phyloP scores from a whole-genome alignment of 2,113 vertebrate genomes.

The Myocastor coypus region DNA sequence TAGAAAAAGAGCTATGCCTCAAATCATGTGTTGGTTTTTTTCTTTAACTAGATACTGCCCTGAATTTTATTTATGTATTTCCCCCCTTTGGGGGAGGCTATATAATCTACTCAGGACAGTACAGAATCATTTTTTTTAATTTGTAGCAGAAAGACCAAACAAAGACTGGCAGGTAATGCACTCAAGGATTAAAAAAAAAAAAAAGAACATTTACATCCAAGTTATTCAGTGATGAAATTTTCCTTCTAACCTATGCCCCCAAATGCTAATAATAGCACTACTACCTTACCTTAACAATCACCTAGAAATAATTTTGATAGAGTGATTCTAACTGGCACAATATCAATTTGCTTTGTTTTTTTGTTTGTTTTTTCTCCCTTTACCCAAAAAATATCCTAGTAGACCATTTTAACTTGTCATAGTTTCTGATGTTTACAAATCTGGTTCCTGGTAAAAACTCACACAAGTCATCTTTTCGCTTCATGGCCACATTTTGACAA shows the following conservation, averaged over 20 bases:
- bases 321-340: constrained; percentile 38
- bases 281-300: constrained; percentile 43
- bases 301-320: constrained; percentile 43
- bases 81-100: neutral
- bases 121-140: constrained; percentile 7
- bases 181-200: constrained; percentile 58
- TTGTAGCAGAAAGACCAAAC: constrained; percentile 27
- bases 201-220: neutral
- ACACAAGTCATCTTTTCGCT: constrained; percentile 63
- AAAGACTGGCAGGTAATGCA: constrained; percentile 16
- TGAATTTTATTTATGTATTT: neutral
- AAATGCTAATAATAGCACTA: constrained; percentile 36
- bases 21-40: constrained; percentile 41
- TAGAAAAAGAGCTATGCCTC: neutral
- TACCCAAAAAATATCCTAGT: constrained; percentile 29
- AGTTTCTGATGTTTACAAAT: constrained; percentile 45
- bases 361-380: neutral
- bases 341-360: neutral
- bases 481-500: constrained; percentile 48
- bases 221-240: neutral
- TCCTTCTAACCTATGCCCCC: neutral
- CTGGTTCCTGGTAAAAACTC: constrained; percentile 69
- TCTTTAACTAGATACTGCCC: constrained; percentile 36
- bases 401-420: constrained; percentile 52
- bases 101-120: neutral